Base-by-base conservation (phyloP, 37 sponge, comb jelly and placozoan species). In the Diacarnus erythraeanus region DNA sequence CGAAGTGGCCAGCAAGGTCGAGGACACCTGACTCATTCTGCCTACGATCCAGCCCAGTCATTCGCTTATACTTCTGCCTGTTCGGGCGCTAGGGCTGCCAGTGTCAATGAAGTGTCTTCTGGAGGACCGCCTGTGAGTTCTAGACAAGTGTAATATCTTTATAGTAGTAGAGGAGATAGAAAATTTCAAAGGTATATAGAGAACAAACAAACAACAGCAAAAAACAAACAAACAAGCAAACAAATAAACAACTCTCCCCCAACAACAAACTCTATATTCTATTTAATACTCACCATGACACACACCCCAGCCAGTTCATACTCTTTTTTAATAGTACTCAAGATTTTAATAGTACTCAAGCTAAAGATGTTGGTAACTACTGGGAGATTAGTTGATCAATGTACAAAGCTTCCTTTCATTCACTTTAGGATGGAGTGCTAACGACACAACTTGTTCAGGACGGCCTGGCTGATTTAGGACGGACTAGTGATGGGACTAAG, bases 41-140 rank as follows among this genome's bases (percentile, higher is more conserved):
- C 75, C 59, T 80, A 70, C 41, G 80, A 80, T 29, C 80, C 80
- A 22, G n/a, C 80, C 58, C 80, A 69, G 57, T 80, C 80, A 17
- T 80, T 70, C 25, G 71, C 80, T 9, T 80, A 80, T 59, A 78
- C 78, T 21, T 78, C 78, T 30, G 71, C 71, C 2, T 80, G 67
- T 31, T 80, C 80, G 56, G 80, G 69, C 17, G 58, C 31, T 2
- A 57, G 75, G 23, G 75, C 75, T 30, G 59, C 37, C 18, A 75
- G 72, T 47, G 42, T 26, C 17, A 40, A 2, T 15, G 69, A 40
- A 2, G 22, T 17, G 22, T 5, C 23, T 25, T 20, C 4, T 60
- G 61, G 61, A 60, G 61, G 61, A 6, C 61, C 26, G 9, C 61
- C 61, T 6, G 61, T 60, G 27, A 25, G 61, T 60, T 17, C n/a